Conservation (phyloP, 2,113 vertebrate species). For the Alaudala cheleensis region DNA sequence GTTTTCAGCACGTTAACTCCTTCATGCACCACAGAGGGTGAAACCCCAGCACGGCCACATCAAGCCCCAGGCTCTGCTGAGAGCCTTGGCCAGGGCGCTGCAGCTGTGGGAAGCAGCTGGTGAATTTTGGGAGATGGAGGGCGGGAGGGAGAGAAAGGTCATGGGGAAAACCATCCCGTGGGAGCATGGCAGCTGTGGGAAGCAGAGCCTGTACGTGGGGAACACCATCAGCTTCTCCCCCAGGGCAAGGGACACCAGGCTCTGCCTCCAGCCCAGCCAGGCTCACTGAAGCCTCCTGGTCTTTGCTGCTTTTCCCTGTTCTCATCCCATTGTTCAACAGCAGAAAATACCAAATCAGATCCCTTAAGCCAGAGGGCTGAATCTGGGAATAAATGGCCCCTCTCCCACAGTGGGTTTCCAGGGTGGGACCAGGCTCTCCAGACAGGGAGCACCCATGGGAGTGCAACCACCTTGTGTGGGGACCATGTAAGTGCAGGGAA, state of each 20-base stretch:
- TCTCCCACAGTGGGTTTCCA: background rate
- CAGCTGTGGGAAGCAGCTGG: background rate
- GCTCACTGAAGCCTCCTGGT: background rate
- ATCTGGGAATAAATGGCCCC: background rate
- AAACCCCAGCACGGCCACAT: background rate
- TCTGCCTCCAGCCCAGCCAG: background rate
- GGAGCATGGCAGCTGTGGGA: background rate
- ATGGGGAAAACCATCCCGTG: background rate
- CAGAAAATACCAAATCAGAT: background rate
- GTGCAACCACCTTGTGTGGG: fast-evolving
- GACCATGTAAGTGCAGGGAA: background rate
- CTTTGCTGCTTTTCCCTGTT: background rate
- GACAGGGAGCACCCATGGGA: background rate
- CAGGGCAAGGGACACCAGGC: fast-evolving
- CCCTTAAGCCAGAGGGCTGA: background rate
- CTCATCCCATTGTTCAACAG: background rate
- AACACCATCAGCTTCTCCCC: background rate
- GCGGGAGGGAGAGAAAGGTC: background rate
- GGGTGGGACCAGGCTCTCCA: background rate
- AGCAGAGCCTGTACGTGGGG: background rate
- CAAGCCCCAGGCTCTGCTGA: background rate
- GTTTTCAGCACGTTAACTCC: slow-evolving; percentile 38
- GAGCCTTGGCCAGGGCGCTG: background rate
- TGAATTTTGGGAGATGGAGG: background rate
- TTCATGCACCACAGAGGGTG: slow-evolving; percentile 28